phyloP scores from a whole-genome alignment of 1,140 invertebrate genomes.

The Acromyrmex heyeri region DNA sequence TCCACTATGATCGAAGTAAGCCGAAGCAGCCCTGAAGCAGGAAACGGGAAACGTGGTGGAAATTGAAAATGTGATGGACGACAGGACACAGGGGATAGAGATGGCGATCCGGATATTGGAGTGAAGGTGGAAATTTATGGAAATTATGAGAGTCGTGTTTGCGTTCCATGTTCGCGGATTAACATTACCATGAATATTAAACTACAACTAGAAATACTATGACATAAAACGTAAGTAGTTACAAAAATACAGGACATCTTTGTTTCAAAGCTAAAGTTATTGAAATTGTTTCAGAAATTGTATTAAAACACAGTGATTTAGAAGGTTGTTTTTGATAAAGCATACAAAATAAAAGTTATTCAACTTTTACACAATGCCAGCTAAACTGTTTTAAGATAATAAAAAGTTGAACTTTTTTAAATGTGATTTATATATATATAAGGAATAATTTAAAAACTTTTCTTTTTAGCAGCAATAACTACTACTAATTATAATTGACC shows the following conservation, averaged over 20 bases:
- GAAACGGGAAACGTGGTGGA: constrained; percentile 86
- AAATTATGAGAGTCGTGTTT: constrained; percentile 80
- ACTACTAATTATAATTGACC: no score
- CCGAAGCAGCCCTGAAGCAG: constrained; percentile 72
- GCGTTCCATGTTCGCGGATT: constrained; percentile 68
- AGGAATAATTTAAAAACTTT: no score
- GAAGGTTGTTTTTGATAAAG: not conserved
- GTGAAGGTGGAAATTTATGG: constrained; percentile 78
- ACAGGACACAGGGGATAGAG: constrained; percentile 75
- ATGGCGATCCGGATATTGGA: constrained; percentile 78
- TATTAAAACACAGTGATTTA: not conserved
- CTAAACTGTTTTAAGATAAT: no score
- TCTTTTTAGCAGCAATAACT: no score
- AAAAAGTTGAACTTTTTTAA: no score
- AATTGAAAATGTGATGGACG: constrained; percentile 87
- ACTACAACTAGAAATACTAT: not conserved
- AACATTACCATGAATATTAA: constrained; percentile 52
- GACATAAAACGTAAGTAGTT: not conserved
- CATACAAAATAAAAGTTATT: no score
- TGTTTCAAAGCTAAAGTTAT: not conserved
- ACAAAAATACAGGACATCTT: not conserved
- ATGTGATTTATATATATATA: no score
- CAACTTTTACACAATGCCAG: no score
- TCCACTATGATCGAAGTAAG: constrained; percentile 60
- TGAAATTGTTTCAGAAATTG: not conserved